Evolutionary conservation across 2,888 invertebrate species (phyloP).

Genomic region (Abrostola triplasia): DNA sequence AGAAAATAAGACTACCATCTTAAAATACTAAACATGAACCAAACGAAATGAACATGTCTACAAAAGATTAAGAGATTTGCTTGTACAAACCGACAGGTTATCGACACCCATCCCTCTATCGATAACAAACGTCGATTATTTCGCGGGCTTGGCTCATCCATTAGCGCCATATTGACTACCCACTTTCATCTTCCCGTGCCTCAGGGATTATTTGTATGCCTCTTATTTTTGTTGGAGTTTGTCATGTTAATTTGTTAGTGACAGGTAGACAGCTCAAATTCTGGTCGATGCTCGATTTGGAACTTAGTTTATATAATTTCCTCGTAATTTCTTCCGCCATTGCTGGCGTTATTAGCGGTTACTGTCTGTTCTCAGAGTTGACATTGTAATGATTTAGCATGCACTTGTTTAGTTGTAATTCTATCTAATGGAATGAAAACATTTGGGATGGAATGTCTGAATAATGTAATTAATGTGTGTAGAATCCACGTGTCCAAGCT

Average conservation of each 20-base stretch:
- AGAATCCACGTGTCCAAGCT: background rate
- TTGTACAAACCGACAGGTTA: conserved; percentile 38
- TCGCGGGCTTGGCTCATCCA: conserved; percentile 55
- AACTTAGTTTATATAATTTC: background rate
- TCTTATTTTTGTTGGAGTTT: conserved; percentile 36
- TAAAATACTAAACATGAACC: conserved; percentile 7
- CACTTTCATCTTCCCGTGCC: conserved; percentile 48
- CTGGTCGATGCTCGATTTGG: conserved; percentile 27
- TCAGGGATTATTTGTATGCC: conserved; percentile 41
- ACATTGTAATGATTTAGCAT: background rate
- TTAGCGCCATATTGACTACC: conserved; percentile 56
- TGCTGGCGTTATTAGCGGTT: too few relatives aligned
- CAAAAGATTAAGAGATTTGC: conserved; percentile 45
- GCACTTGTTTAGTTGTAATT: background rate
- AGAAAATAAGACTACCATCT: conserved; percentile 8
- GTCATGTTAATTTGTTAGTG: conserved; percentile 38
- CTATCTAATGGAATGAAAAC: conserved; percentile 1
- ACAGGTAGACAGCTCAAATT: conserved; percentile 27
- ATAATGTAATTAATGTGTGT: background rate
- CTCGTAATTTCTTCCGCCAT: too few relatives aligned
- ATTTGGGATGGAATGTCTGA: background rate
- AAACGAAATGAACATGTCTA: conserved; percentile 33
- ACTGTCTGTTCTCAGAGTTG: too few relatives aligned
- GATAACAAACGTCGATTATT: conserved; percentile 57
- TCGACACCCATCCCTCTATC: conserved; percentile 28